Conservation (phyloP, 1,140 invertebrate species). For the Anastrepha ludens region DNA sequence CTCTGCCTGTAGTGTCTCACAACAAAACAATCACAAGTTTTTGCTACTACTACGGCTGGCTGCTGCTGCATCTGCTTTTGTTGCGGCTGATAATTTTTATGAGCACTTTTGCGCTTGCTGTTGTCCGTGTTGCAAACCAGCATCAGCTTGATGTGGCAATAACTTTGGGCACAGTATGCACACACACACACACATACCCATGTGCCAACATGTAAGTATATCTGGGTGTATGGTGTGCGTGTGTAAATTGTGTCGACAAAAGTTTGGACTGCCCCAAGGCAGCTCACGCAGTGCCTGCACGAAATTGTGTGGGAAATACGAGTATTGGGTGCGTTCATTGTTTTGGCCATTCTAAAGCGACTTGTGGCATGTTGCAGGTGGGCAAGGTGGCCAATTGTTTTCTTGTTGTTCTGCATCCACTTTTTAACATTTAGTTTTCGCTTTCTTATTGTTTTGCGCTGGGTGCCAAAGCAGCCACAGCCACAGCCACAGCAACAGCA, state of each 20-base stretch:
- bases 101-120: neutral
- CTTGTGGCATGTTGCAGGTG: neutral
- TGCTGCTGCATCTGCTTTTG: neutral
- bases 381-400: neutral
- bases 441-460: slow-evolving; percentile 19
- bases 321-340: neutral
- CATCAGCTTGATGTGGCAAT: neutral
- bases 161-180: neutral
- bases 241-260: slow-evolving; percentile 6
- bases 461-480: neutral
- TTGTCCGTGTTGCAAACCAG: neutral
- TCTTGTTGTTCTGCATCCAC: neutral
- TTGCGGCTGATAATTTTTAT: slow-evolving; percentile 45
- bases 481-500: neutral
- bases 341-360: neutral
- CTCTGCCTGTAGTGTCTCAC: neutral
- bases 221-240: neutral
- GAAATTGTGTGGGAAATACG: neutral
- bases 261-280: slow-evolving; percentile 32
- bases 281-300: neutral
- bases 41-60: neutral
- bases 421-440: neutral
- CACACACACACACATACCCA: neutral
- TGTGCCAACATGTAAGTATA: neutral
- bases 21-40: neutral